A percentile compares a stretch with the other conserved stretches of the same genome.
These are phyloP conservation scores for Beaufortia kweichowensis DNA, from an alignment of 2,113 vertebrate species.

Conservation along the genomic window DNA sequence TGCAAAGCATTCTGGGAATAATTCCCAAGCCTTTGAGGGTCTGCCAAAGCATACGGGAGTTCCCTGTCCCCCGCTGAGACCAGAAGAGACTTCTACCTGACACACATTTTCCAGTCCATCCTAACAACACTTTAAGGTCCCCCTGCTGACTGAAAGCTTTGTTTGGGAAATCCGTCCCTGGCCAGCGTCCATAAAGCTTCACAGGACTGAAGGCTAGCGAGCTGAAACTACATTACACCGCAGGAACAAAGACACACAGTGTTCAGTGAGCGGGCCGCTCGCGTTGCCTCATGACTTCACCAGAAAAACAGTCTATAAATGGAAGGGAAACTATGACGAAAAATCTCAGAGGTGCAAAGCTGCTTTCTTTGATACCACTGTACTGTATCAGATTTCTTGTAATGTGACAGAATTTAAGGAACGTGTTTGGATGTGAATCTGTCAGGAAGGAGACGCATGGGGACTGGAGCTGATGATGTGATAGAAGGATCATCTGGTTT, in stretches of 20 bases:
- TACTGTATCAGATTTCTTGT: not conserved
- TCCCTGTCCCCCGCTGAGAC: conserved; percentile 13
- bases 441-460: not conserved
- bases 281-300: conserved; percentile 1
- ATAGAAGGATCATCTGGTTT: conserved; percentile 2
- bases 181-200: conserved; percentile 2
- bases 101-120: conserved; percentile 18
- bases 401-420: not conserved
- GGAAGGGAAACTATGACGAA: not conserved
- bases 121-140: conserved; percentile 10
- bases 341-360: not conserved
- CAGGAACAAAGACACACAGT: conserved; percentile 23
- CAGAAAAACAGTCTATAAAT: not conserved
- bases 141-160: not conserved
- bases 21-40: conserved; percentile 24
- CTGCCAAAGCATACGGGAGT: conserved; percentile 35
- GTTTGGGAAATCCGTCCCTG: not conserved
- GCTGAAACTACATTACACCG: not conserved
- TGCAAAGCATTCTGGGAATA: conserved; percentile 28
- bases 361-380: not conserved
- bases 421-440: not conserved
- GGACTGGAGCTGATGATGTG: not conserved
- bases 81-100: not conserved
- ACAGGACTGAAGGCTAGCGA: not conserved
- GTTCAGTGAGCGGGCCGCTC: not conserved